phyloP scores from a whole-genome alignment of 2,797 vertebrate genomes.

The Poliocrania exsul region DNA sequence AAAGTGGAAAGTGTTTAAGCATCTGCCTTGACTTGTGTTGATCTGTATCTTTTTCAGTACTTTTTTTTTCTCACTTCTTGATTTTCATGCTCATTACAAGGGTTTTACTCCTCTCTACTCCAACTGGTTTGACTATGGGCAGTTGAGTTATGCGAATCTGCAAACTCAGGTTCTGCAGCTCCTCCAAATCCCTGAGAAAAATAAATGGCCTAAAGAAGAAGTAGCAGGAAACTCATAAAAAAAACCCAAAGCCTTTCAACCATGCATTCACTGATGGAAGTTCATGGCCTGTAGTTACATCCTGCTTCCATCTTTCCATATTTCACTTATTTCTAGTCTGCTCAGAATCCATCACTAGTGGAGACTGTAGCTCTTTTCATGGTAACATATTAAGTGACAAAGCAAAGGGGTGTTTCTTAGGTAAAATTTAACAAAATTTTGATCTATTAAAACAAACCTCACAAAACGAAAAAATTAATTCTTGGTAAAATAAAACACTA shows the following conservation, averaged over 20 bases:
- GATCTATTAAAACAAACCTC: not conserved
- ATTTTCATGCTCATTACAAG: not conserved
- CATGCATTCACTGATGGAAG: not conserved
- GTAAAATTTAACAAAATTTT: not conserved
- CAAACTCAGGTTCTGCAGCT: not conserved
- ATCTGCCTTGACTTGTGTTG: not conserved
- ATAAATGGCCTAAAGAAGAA: not conserved
- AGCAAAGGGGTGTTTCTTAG: not conserved
- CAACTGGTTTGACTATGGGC: not conserved
- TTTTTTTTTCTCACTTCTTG: not conserved
- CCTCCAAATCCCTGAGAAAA: not conserved
- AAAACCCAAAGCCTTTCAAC: not conserved
- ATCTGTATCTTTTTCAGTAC: not conserved
- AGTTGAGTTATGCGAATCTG: accelerated
- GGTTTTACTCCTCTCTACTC: not conserved
- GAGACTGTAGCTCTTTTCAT: not conserved
- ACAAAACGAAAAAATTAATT: not conserved
- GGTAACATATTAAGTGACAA: not conserved
- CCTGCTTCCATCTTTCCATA: not conserved
- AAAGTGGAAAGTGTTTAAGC: not conserved
- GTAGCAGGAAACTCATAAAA: not conserved
- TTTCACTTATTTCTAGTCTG: not conserved
- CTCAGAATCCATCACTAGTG: not conserved
- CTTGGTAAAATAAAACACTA: not conserved
- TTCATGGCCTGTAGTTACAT: not conserved